These are phyloP conservation scores for Magallana nippona DNA, from an alignment of 2,888 invertebrate species.

Conservation along the genomic window DNA sequence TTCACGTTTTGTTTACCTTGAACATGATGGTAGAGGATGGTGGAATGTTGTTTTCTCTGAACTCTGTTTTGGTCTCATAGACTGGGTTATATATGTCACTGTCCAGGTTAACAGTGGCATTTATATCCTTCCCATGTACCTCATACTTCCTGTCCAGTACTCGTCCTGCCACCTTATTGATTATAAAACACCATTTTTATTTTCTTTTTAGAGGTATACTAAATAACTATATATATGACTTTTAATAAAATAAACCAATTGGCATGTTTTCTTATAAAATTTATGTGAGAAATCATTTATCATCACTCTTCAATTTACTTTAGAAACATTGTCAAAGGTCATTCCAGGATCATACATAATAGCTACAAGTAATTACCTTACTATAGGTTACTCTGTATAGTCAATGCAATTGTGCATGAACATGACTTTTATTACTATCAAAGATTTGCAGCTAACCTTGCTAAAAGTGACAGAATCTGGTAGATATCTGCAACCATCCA, in stretches of 20 bases:
- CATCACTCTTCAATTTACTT: too few relatives aligned
- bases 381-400: too few relatives aligned
- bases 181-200: not conserved
- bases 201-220: too few relatives aligned
- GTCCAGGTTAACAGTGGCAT: conserved; percentile 72
- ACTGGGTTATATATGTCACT: conserved; percentile 78
- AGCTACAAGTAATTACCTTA: too few relatives aligned
- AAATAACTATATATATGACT: too few relatives aligned
- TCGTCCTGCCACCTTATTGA: conserved; percentile 73
- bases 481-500: conserved; percentile 76
- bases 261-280: too few relatives aligned
- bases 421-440: not conserved
- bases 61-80: conserved; percentile 75
- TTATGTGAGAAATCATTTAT: too few relatives aligned
- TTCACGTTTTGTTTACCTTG: conserved; percentile 66
- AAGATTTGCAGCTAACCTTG: conserved; percentile 61
- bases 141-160: conserved; percentile 74
- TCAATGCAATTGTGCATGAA: too few relatives aligned
- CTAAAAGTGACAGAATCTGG: conserved; percentile 77
- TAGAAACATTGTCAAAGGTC: too few relatives aligned
- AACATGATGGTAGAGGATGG: conserved; percentile 76
- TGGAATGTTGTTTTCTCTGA: conserved; percentile 75
- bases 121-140: conserved; percentile 74
- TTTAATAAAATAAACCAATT: too few relatives aligned
- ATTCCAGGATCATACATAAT: too few relatives aligned